A percentile compares a stretch with the other conserved stretches of the same genome.
Evolutionary conservation across 2,797 vertebrate genomes (phyloP).

Genomic region (Hyperoplus lanceolatus): DNA sequence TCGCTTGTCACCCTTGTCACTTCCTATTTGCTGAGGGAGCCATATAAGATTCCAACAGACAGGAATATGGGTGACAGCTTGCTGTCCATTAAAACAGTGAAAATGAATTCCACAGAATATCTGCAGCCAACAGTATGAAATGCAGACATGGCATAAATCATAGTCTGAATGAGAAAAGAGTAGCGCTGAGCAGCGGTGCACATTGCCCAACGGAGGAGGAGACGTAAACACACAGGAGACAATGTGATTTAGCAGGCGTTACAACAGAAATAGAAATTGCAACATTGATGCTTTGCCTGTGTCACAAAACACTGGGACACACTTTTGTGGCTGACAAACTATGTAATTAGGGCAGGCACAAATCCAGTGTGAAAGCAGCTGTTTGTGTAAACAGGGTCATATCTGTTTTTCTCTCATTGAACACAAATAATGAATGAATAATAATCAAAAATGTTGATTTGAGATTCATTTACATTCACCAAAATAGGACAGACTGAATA

Average conservation of each 20-base stretch:
- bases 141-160: slow-evolving; percentile 47
- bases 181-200: slow-evolving; percentile 18
- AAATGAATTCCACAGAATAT: slow-evolving; percentile 73
- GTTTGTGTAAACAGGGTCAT: slow-evolving; percentile 70
- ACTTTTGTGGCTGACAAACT: slow-evolving; percentile 54
- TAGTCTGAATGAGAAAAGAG: slow-evolving; percentile 37
- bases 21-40: slow-evolving; percentile 79
- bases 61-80: slow-evolving; percentile 79
- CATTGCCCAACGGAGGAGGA: slow-evolving; percentile 46
- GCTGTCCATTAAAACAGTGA: slow-evolving; percentile 81
- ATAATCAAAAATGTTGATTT: slow-evolving; percentile 28
- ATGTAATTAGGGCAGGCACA: slow-evolving; percentile 69
- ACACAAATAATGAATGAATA: slow-evolving; percentile 39
- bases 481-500: slow-evolving; percentile 42
- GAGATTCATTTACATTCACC: slow-evolving; percentile 56
- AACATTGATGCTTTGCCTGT: slow-evolving; percentile 56
- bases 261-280: slow-evolving; percentile 66
- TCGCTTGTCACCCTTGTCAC: slow-evolving; percentile 82
- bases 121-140: slow-evolving; percentile 49
- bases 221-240: slow-evolving; percentile 51
- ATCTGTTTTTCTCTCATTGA: slow-evolving; percentile 68
- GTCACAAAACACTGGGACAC: slow-evolving; percentile 63
- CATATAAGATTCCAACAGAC: slow-evolving; percentile 63
- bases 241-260: slow-evolving; percentile 53
- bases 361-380: slow-evolving; percentile 69